A percentile compares a stretch with the other conserved stretches of the same genome.
These are phyloP conservation scores for Pristionchus japonicus DNA, from an alignment of 2,888 invertebrate genomes.

Conservation along the genomic window DNA sequence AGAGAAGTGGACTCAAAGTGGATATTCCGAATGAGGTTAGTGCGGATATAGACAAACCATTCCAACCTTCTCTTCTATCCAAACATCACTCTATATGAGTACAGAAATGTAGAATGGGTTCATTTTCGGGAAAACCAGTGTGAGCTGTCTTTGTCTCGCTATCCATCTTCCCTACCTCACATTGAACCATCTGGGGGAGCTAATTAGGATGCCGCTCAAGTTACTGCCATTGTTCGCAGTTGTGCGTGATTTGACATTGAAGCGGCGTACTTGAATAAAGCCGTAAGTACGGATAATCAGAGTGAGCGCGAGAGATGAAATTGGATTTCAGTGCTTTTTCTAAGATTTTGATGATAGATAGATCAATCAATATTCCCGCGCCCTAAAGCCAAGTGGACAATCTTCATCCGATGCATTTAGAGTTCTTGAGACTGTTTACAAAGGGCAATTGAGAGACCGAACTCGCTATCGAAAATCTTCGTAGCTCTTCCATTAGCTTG, in stretches of 20 bases:
- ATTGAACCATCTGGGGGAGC: not conserved
- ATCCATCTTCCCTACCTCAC: not conserved
- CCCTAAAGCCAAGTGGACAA: not conserved
- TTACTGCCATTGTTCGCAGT: not conserved
- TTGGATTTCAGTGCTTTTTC: not conserved
- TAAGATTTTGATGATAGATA: too few species aligned
- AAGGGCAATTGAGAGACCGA: not conserved
- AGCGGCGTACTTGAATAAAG: not conserved
- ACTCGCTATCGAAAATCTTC: not conserved
- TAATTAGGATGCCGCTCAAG: not conserved
- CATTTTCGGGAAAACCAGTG: not conserved
- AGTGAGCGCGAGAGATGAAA: not conserved
- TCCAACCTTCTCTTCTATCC: not conserved
- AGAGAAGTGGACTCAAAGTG: not conserved
- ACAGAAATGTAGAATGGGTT: not conserved
- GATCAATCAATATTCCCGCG: not conserved
- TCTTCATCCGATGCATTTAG: not conserved
- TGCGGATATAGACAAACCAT: not conserved
- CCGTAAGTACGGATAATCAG: not conserved
- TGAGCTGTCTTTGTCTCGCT: too few species aligned
- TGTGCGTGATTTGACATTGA: not conserved
- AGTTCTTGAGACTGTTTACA: not conserved
- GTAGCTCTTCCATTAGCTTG: too few species aligned
- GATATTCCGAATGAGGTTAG: not conserved
- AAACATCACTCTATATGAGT: too few species aligned